Evolutionary conservation across 2,113 vertebrate genomes (phyloP), one percentile per base, ranked within the genome.

Genomic region (Spilogale gracilis): DNA sequence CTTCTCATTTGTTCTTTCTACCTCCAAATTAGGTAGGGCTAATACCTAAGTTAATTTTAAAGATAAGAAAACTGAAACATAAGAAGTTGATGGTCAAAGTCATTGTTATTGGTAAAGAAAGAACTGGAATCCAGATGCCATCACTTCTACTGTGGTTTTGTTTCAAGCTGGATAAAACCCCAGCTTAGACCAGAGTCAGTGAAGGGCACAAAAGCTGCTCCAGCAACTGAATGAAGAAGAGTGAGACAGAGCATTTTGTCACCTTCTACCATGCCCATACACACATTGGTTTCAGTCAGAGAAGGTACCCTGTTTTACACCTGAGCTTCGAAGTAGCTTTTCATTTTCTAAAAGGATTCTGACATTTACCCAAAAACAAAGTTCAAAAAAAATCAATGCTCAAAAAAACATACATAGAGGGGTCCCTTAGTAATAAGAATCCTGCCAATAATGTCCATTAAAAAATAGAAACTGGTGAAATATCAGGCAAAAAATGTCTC

Each of bases 351-450:
- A 17, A 71, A 73, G 52, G 54, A 83, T 11, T 73, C 52, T 20
- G 73, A 58, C 18, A 48, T 10, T 56, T 20, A 82, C 63, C 23
- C n/a, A 50, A 83, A 48, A 92, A 65, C 63, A 58, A 56, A 17
- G 7, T 18, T n/a, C 1, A 25, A 67, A 92, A 83, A 92, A 83
- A 92, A 82, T 8, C 27, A 83, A 17, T 50, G 5, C 25, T 61
- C 79, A 83, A 60, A 83, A 83, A 92, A 25, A 71, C 38, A 48
- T 45, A 67, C 14, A 81, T 23, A 96, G 78, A 69, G 32, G 32
- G 96, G 95, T 97, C 98, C 97, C 94, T 96, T 78, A 23, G 52
- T 92, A 97, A 96, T 52, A 83, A 97, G n/a, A 95, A 48, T 21
- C 5, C 3, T 94, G 61, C 5, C 1, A 0, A 50, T 27, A 80